A percentile compares a stretch with the other conserved stretches of the same genome.
phyloP scores from a whole-genome alignment of 2,113 vertebrate species.

The Dendropsophus ebraccatus region DNA sequence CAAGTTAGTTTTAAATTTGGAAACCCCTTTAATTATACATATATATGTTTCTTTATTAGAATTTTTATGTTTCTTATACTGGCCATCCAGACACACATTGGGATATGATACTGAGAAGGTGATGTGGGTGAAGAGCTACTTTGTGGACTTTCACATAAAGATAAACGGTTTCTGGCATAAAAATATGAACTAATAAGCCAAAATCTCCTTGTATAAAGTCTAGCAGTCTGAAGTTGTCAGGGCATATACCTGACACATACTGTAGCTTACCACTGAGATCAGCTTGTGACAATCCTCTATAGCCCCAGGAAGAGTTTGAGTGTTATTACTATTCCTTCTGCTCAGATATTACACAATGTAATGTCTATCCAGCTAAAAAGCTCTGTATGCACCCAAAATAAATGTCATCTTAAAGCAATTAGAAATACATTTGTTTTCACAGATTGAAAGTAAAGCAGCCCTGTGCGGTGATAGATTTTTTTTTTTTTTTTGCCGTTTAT shows the following conservation, averaged over 20 bases:
- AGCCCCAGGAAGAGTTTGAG: not conserved
- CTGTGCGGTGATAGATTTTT: not conserved
- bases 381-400: conserved; percentile 9
- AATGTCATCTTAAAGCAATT: not conserved
- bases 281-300: not conserved
- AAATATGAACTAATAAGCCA: not conserved
- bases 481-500: conserved; percentile 20
- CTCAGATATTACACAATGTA: not conserved
- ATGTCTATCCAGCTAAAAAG: conserved; percentile 16
- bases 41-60: too few relatives aligned
- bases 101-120: too few relatives aligned
- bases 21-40: too few relatives aligned
- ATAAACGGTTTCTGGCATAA: not conserved
- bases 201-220: not conserved
- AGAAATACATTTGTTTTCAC: conserved; percentile 33
- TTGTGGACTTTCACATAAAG: not conserved
- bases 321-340: conserved; percentile 14
- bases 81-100: too few relatives aligned
- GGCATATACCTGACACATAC: not conserved
- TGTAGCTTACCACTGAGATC: not conserved
- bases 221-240: not conserved
- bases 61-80: too few relatives aligned
- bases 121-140: too few relatives aligned
- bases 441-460: not conserved
- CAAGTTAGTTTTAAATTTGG: too few relatives aligned